Conservation (phyloP, 2,888 invertebrate genomes). For the Osedax fenrisi region DNA sequence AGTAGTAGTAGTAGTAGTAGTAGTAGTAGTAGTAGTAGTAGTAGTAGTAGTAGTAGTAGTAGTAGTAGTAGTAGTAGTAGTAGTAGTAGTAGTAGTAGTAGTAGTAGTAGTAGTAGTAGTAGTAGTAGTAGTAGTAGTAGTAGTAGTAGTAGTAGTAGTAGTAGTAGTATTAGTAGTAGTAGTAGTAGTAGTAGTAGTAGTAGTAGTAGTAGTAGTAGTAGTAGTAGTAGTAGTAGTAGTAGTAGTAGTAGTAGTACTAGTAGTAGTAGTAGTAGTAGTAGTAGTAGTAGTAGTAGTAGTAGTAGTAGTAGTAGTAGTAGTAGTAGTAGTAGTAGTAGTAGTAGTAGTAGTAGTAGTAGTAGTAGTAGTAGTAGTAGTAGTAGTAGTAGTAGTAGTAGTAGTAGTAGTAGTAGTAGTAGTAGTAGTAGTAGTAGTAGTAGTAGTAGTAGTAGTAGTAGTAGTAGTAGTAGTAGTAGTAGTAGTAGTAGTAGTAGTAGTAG, state of each 20-base stretch:
- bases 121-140: too few relatives aligned
- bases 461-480: not conserved
- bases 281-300: slow-evolving; percentile 32
- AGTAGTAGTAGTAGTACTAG: slow-evolving; percentile 31
- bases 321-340: slow-evolving; percentile 23
- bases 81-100: slow-evolving; percentile 26
- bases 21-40: slow-evolving; percentile 23
- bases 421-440: not conserved
- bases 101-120: slow-evolving; percentile 9
- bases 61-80: slow-evolving; percentile 26
- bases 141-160: slow-evolving; percentile 23
- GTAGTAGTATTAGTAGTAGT: too few relatives aligned
- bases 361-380: not conserved
- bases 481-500: not conserved
- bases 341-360: not conserved
- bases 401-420: not conserved
- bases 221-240: slow-evolving; percentile 32
- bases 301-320: slow-evolving; percentile 31
- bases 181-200: not conserved
- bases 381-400: not conserved
- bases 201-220: slow-evolving; percentile 30
- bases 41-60: slow-evolving; percentile 26
- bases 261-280: slow-evolving; percentile 32
- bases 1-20: slow-evolving; percentile 16
- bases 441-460: not conserved